Evolutionary conservation across 2,888 invertebrate genomes (phyloP), one percentile per base, ranked within the genome.

Genomic region (Heteromyza rotundicornis): DNA sequence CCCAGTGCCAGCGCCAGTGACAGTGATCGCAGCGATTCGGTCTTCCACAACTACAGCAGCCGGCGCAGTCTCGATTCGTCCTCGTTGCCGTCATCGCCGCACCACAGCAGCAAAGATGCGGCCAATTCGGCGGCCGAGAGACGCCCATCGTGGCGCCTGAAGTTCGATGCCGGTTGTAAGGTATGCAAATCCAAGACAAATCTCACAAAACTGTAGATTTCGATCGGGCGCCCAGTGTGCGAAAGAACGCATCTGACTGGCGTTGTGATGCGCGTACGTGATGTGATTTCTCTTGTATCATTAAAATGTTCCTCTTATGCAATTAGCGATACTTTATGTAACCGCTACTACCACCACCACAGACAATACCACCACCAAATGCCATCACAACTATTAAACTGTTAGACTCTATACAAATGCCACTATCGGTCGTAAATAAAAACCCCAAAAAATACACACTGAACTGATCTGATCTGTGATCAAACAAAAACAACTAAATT

Each of bases 151-250:
- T 95, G 95, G 95, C 89, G 95, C 83, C 88, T 95, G 78, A 89
- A 92, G 83, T 90, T 94, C 84, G 94, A 95, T 87, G 92, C 92
- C 84, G 87, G 90, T 84, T 92, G 92, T 86, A 95, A 95, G 93
- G 94, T 94, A 88, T 77, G 79, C 77, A 74, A 70, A 64, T 3
- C 62, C 66, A 65, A 63, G n/a, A n/a, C 52, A 47, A 40, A 47
- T 47, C 47, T 47, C 47, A n/a, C n/a, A n/a, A n/a, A n/a, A n/a
- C n/a, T n/a, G n/a, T n/a, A n/a, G 16, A 7, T 40, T n/a, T 40
- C n/a, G 40, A 7, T 40, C 40, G 40, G 3, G 3, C 40, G 10
- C 40, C 40, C n/a, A n/a, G n/a, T n/a, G n/a, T 7, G 40, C n/a
- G 40, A 40, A n/a, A 12, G 40, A 40, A n/a, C n/a, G 40, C 40